Evolutionary conservation across 2,797 vertebrate genomes (phyloP).

Genomic region (Lophura swinhoii): DNA sequence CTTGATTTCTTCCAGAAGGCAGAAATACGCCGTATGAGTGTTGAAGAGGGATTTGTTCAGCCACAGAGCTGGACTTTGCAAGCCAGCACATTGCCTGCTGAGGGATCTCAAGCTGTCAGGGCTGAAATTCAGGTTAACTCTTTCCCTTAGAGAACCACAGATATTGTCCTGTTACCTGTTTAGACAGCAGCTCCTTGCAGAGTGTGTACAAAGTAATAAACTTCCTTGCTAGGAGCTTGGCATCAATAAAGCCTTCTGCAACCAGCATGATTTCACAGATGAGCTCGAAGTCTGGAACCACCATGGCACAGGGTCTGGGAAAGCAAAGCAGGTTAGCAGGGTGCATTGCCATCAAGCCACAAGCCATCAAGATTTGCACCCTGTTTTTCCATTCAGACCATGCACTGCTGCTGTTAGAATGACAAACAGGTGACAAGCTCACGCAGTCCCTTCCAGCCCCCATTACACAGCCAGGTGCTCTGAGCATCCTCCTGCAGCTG

Average conservation of each 20-base stretch:
- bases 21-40: not conserved
- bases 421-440: not conserved
- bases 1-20: not conserved
- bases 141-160: not conserved
- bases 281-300: slow-evolving; percentile 80
- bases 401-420: not conserved
- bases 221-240: slow-evolving; percentile 79
- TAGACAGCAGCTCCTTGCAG: slow-evolving; percentile 81
- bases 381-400: fast-evolving
- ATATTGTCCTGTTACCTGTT: slow-evolving; percentile 74
- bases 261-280: slow-evolving; percentile 85
- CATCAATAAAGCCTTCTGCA: slow-evolving; percentile 80
- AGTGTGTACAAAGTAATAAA: slow-evolving; percentile 82
- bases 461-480: no score
- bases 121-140: not conserved
- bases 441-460: not conserved
- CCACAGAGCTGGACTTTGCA: not conserved
- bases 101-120: not conserved
- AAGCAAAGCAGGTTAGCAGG: not conserved
- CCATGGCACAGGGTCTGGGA: slow-evolving; percentile 81
- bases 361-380: not conserved
- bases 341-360: not conserved
- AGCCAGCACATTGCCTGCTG: not conserved
- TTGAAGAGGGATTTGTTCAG: not conserved
- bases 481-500: no score